Percentiles rank a stretch among this genome's conserved stretches.
Evolutionary conservation across 2,888 invertebrate species (phyloP).

Genomic region (Hipparchia semele): DNA sequence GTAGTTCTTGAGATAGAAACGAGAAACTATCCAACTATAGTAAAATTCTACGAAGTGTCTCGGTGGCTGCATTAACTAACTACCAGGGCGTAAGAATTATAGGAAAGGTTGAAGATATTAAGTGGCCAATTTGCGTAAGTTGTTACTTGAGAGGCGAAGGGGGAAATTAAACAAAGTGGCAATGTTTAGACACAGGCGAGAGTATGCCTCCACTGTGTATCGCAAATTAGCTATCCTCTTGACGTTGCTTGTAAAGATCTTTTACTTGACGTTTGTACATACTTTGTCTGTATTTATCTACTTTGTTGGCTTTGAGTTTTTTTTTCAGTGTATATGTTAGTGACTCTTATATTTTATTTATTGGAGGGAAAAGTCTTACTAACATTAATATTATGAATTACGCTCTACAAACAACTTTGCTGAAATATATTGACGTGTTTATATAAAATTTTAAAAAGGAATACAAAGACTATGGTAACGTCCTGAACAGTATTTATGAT

Average conservation of each 20-base stretch:
- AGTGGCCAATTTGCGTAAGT: conserved; percentile 33
- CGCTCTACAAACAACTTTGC: neutral
- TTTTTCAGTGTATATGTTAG: too few species aligned
- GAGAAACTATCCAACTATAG: neutral
- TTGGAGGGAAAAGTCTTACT: neutral
- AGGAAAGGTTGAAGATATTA: conserved; percentile 29
- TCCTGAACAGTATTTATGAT: too few species aligned
- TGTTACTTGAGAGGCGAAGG: conserved; percentile 30
- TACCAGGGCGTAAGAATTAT: conserved; percentile 23
- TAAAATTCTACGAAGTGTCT: conserved; percentile 10
- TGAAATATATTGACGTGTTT: neutral
- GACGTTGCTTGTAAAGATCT: conserved; percentile 28
- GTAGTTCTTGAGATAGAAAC: neutral
- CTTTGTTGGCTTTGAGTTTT: neutral
- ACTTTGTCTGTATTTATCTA: neutral
- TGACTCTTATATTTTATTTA: neutral
- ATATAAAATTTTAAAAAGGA: neutral
- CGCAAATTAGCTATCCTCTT: conserved; percentile 32
- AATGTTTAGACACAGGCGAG: conserved; percentile 26
- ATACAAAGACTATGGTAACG: too few species aligned
- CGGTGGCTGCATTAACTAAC: conserved; percentile 4
- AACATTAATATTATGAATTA: neutral
- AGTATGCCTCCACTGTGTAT: conserved; percentile 24
- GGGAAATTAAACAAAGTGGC: conserved; percentile 34
- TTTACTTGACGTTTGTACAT: conserved; percentile 1